Percentiles rank a stretch among this genome's conserved stretches.
Conservation (phyloP, 2,113 vertebrate species). For the Hippocampus guttulatus region DNA sequence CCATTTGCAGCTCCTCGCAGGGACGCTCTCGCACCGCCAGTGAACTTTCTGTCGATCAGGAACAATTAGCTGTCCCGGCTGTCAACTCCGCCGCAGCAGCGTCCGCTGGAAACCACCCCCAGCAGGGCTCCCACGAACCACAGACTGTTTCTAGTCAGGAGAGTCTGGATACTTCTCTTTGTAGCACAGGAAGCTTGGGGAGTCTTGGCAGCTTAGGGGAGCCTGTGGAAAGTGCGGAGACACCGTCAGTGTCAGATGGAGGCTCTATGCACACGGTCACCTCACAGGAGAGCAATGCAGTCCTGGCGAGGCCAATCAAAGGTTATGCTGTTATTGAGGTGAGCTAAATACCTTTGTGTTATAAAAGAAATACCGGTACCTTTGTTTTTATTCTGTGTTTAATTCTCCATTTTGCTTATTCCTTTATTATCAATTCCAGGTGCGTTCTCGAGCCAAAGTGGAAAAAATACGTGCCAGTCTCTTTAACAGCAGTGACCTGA, state of each 20-base stretch:
- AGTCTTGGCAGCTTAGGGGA: conserved; percentile 92
- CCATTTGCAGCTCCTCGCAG: conserved; percentile 89
- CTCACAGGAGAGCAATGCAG: conserved; percentile 80
- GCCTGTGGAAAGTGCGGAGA: conserved; percentile 81
- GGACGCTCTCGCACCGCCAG: conserved; percentile 83
- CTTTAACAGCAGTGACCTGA: conserved; percentile 96
- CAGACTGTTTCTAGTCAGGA: conserved; percentile 93
- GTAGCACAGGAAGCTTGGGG: conserved; percentile 90
- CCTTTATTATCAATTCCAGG: conserved; percentile 61
- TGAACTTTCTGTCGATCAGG: conserved; percentile 84
- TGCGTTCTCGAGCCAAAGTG: conserved; percentile 91
- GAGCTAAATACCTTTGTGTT: conserved; percentile 24
- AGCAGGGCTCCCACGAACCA: conserved; percentile 76
- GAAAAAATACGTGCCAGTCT: conserved; percentile 97
- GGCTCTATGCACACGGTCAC: conserved; percentile 87
- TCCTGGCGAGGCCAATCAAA: conserved; percentile 82
- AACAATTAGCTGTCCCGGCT: conserved; percentile 71
- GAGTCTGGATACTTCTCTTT: conserved; percentile 89
- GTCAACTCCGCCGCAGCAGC: conserved; percentile 66
- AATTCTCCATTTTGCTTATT: background rate
- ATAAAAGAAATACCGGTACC: background rate
- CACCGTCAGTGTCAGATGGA: conserved; percentile 78
- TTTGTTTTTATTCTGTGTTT: conserved; percentile 5
- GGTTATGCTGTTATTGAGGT: conserved; percentile 98
- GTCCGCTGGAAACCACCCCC: conserved; percentile 64